Conservation (phyloP, 2,113 vertebrate species). For the Burhinus bistriatus region DNA sequence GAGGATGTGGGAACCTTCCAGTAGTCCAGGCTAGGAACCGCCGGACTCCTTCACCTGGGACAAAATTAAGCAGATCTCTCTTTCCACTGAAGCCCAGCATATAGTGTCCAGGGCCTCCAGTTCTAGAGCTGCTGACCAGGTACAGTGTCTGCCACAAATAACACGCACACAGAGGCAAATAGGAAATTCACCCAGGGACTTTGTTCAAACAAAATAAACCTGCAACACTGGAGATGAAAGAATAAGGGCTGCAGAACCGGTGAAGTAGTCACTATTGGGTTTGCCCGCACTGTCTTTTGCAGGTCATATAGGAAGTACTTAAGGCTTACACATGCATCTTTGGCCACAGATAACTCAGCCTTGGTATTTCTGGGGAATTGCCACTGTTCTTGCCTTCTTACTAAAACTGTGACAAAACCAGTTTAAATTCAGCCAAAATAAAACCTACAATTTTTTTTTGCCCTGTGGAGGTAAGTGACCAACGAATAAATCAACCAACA, state of each 20-base stretch:
- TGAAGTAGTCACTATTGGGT: neutral
- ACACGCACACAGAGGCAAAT: slow-evolving; percentile 96
- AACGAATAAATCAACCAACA: neutral
- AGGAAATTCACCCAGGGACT: slow-evolving; percentile 91
- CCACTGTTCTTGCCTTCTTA: fast-evolving
- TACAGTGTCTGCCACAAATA: slow-evolving; percentile 92
- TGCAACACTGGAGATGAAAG: slow-evolving; percentile 73
- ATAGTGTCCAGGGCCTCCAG: slow-evolving; percentile 93
- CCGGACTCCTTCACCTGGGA: slow-evolving; percentile 91
- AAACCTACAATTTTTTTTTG: neutral
- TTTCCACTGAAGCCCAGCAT: slow-evolving; percentile 89
- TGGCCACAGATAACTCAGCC: neutral
- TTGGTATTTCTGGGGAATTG: neutral
- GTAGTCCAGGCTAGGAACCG: slow-evolving; percentile 97
- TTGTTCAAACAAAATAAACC: slow-evolving; percentile 74
- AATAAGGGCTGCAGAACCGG: slow-evolving; percentile 71
- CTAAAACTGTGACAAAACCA: neutral
- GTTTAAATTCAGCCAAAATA: neutral
- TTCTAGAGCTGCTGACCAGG: slow-evolving; percentile 92
- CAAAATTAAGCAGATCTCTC: slow-evolving; percentile 93
- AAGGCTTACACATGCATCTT: neutral
- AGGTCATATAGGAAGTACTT: neutral
- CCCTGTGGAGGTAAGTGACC: neutral
- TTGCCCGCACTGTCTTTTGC: neutral
- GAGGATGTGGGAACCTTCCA: slow-evolving; percentile 92